Evolutionary conservation across 2,888 invertebrate genomes (phyloP), one percentile per base, ranked within the genome.

Genomic region (Eutolmus rufibarbis): DNA sequence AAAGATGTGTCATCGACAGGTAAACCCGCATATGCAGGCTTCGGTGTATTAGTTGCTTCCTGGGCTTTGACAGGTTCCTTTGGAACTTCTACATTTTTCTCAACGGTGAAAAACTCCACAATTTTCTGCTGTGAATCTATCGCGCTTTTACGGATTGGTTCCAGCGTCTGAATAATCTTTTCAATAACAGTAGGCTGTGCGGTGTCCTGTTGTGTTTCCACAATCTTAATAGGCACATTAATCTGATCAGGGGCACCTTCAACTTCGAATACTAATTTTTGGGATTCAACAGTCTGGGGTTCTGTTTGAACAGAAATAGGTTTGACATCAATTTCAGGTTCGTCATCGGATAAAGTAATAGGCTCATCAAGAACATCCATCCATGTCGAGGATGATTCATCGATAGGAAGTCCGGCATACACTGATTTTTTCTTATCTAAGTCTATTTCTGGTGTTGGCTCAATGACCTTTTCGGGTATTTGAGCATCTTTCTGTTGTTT

Each of bases 301-400:
- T 51, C 51, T 74, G 74, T 12, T 14, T 28, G 31, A 23, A 1
- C 31, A 19, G 28, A 19, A 31, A 16, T 23, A 19, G 74, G 12
- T 40, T 5, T 56, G 79, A 12, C 5, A 77, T 8, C 43, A n/a
- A 51, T 76, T 34, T 74, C 19, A 14, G 66, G 34, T 51, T 86
- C 77, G 14, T 66, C 46, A 74, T 74, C 92, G 1, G 92, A 91
- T 76, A 93, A 90, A 5, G 89, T 89, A 88, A 92, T 91, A 19
- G 92, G 91, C 86, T 93, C 92, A 87, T 93, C 93, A 46, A 92
- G 77, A 12, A 91, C 91, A 84, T 91, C 90, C 90, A 93, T 91
- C 90, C 92, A 92, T 2, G 57, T 19, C 74, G 89, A 90, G 31
- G 91, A 89, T 56, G 56, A 56, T 56, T 56, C 43, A 43, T 43